Conservation (phyloP, 2,888 invertebrate genomes). For the Pristionchus maxplancki region DNA sequence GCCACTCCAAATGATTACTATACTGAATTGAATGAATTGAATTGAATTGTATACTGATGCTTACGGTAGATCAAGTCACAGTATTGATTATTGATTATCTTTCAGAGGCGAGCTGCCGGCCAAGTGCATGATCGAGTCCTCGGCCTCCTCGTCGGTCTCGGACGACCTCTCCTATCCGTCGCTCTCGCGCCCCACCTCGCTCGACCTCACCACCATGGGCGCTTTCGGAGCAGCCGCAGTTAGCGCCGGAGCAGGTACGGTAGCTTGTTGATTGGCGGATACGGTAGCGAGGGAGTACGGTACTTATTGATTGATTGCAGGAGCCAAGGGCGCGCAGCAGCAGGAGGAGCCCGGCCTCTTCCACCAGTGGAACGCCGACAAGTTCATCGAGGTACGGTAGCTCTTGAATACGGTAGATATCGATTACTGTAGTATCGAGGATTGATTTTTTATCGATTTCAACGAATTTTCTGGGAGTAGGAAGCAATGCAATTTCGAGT, state of each 20-base stretch:
- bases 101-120: conserved; percentile 64
- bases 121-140: conserved; percentile 63
- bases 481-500: too few species aligned
- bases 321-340: neutral
- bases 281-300: neutral
- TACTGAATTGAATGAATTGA: too few species aligned
- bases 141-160: conserved; percentile 57
- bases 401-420: too few species aligned
- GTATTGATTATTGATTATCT: neutral
- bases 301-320: neutral
- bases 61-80: neutral
- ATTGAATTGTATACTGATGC: too few species aligned
- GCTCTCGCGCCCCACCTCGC: conserved; percentile 50
- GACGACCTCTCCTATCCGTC: conserved; percentile 54
- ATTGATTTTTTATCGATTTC: too few species aligned
- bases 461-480: too few species aligned
- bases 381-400: conserved; percentile 66
- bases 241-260: neutral
- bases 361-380: conserved; percentile 68
- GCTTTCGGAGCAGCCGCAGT: neutral
- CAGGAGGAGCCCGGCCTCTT: conserved; percentile 51
- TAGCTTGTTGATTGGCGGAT: neutral
- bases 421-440: too few species aligned
- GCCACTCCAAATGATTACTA: too few species aligned
- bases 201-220: conserved; percentile 33